Conservation (phyloP, 2,113 vertebrate species). For the Pituophis catenifer region DNA sequence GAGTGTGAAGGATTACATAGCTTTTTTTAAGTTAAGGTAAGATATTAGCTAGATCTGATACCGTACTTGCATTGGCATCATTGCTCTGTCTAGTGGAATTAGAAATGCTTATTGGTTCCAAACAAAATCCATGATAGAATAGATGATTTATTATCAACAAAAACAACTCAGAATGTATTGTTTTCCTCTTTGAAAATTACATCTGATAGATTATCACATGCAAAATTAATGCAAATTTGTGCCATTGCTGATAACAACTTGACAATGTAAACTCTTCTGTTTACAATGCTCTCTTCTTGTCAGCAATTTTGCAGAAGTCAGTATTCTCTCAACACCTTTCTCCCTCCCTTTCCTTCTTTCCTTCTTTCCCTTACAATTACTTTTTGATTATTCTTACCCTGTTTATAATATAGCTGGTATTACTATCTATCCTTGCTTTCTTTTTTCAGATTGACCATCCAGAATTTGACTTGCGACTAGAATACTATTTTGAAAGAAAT, state of each 20-base stretch:
- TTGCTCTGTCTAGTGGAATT: neutral
- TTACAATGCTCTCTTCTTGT: neutral
- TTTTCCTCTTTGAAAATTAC: neutral
- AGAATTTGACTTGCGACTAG: slow-evolving; percentile 80
- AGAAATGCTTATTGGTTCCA: neutral
- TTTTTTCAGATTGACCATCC: slow-evolving; percentile 86
- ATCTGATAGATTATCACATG: neutral
- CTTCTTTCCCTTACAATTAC: neutral
- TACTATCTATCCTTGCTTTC: neutral
- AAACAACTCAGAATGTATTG: neutral
- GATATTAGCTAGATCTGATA: neutral
- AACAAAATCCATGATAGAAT: neutral
- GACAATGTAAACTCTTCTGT: neutral
- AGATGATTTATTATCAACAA: neutral
- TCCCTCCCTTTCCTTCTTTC: neutral
- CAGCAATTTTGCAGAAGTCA: neutral
- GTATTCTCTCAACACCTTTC: neutral
- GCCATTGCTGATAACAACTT: neutral
- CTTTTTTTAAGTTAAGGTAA: neutral
- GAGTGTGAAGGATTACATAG: neutral
- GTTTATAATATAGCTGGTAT: neutral
- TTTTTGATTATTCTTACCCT: neutral
- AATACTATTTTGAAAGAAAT: slow-evolving; percentile 71
- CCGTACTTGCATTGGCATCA: neutral
- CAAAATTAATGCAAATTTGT: neutral